Percentiles rank a stretch among this genome's conserved stretches.
These are phyloP conservation scores for Rhyacichthys aspro DNA, from an alignment of 2,797 vertebrate species.

Conservation along the genomic window DNA sequence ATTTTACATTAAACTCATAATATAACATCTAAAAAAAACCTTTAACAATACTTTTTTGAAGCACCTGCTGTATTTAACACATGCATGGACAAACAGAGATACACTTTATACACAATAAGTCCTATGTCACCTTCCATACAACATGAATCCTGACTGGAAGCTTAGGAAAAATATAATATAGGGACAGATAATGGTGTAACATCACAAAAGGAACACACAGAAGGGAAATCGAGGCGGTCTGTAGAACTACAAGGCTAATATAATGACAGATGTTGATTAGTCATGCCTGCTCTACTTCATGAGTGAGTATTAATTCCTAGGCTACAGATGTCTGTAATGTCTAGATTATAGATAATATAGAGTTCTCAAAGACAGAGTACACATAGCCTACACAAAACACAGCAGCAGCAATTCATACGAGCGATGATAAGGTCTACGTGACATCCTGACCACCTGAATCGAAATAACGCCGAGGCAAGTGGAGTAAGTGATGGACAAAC, in stretches of 20 bases:
- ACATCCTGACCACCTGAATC: conserved; percentile 64
- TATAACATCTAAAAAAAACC: no score
- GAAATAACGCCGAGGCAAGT: conserved; percentile 41
- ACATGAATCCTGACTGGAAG: conserved; percentile 24
- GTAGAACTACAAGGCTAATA: conserved; percentile 62
- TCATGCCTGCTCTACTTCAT: conserved; percentile 79
- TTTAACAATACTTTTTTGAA: conserved; percentile 17
- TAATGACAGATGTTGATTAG: conserved; percentile 75
- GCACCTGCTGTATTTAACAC: conserved; percentile 26
- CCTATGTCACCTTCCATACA: conserved; percentile 35
- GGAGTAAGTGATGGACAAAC: conserved; percentile 44
- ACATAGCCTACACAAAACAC: conserved; percentile 76
- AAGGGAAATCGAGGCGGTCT: conserved; percentile 46
- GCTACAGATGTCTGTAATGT: conserved; percentile 73
- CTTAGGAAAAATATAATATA: conserved; percentile 15
- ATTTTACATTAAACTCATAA: conserved; percentile 15
- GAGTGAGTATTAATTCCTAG: conserved; percentile 77
- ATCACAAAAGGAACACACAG: conserved; percentile 21
- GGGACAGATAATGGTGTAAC: conserved; percentile 15
- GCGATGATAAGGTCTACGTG: conserved; percentile 61
- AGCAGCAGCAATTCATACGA: conserved; percentile 68
- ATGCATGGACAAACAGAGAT: conserved; percentile 37
- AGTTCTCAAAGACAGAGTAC: conserved; percentile 73
- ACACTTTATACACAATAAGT: conserved; percentile 13
- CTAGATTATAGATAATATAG: conserved; percentile 78